A percentile compares a stretch with the other conserved stretches of the same genome.
These are phyloP conservation scores for Cairina moschata DNA, from an alignment of 2,113 vertebrate genomes.

Conservation along the genomic window DNA sequence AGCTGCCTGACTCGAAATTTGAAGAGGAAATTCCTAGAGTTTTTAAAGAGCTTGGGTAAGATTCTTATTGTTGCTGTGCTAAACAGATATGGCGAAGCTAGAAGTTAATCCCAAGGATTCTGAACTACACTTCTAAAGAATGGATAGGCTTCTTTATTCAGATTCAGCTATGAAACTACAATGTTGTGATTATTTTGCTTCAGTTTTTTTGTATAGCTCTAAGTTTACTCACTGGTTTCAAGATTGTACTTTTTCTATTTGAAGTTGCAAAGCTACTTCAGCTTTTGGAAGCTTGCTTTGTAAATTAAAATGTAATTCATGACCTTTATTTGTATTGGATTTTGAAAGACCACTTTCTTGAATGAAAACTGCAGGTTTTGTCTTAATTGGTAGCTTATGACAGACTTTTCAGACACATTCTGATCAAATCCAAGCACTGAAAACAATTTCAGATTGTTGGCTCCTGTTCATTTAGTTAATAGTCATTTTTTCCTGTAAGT, in stretches of 20 bases:
- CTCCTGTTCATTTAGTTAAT: not conserved
- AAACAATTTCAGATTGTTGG: not conserved
- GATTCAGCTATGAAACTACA: not conserved
- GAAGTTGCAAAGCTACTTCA: not conserved
- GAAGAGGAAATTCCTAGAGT: slow-evolving; percentile 94
- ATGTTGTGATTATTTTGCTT: not conserved
- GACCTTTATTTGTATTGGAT: not conserved
- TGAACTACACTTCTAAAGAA: not conserved
- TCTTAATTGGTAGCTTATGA: not conserved
- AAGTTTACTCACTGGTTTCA: not conserved
- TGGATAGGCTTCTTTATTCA: not conserved
- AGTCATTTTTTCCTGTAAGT: not conserved
- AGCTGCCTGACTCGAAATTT: slow-evolving; percentile 89
- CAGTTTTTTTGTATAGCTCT: not conserved
- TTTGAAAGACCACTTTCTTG: not conserved
- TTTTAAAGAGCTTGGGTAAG: slow-evolving; percentile 90
- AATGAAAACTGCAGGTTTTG: not conserved
- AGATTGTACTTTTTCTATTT: not conserved
- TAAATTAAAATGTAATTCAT: not conserved
- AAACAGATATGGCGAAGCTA: not conserved
- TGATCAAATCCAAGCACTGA: not conserved
- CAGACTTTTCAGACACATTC: not conserved
- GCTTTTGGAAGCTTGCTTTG: not conserved
- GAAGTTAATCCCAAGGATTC: not conserved
- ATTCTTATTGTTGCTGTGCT: not conserved